Evolutionary conservation across 2,888 invertebrate genomes (phyloP), one percentile per base, ranked within the genome.

Genomic region (Brachyopa scutellaris): DNA sequence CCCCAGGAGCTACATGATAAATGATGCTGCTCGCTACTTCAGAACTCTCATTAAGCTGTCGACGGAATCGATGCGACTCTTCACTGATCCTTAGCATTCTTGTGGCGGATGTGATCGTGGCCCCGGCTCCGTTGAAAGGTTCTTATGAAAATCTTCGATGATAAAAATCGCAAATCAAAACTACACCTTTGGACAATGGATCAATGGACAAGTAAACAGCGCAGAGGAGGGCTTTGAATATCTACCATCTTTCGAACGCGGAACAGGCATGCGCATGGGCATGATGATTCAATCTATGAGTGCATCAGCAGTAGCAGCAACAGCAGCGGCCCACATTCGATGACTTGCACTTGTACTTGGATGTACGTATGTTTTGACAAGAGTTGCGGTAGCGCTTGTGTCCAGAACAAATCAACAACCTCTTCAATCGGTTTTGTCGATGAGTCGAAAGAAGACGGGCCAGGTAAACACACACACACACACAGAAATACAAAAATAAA

Each of bases 151-250:
- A 77, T 66, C 45, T 51, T 73, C 38, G 57, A 73, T 73, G 83
- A 78, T 83, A 77, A 78, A 83, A 78, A 83, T 83, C 83, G 83
- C 83, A 83, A 78, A 73, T 83, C 45, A 78, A 82, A 67, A 61
- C 64, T 53, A 64, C 74, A 69, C 78, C 53, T 72, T 66, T 69
- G 17, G 53, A 73, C 42, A 47, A 57, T 49, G 55, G 49, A 74
- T 57, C 73, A 74, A 67, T 67, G 67, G 53, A 47, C 59, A 29
- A 40, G 23, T 29, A 9, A 45, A 31, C 79, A 67, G 36, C 29
- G 6, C 26, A 26, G 6, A 26, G 45, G 19, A 36, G 38, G 59
- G 26, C 74, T 76, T 64, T 59, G 42, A 69, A 55, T 76, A 69
- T 57, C 55, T 62, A 38, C 26, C 53, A 62, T 73, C 57, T 72